Percentiles rank a stretch among this genome's conserved stretches.
These are phyloP conservation scores for Bergia puertoricense DNA, from an alignment of 92 coral and sea anemone genomes.

Conservation along the genomic window DNA sequence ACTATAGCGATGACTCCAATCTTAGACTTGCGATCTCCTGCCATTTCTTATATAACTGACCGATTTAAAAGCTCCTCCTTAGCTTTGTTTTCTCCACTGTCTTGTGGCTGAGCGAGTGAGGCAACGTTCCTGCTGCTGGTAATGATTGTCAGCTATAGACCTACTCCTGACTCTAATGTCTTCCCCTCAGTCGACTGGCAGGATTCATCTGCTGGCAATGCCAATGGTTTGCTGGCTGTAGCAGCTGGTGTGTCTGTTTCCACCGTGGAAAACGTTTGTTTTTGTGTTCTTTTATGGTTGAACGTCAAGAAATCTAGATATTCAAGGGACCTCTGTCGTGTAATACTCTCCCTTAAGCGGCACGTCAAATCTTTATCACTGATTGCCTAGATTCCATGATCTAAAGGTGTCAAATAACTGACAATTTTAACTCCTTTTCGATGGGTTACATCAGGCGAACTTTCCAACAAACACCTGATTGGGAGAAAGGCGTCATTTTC, in stretches of 20 bases:
- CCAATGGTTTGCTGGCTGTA: neutral
- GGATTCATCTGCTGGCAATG: neutral
- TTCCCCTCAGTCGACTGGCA: neutral
- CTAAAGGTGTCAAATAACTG: neutral
- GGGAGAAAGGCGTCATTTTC: neutral
- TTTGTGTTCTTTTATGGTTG: too few relatives aligned
- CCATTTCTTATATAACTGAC: neutral
- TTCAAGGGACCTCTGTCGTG: too few relatives aligned
- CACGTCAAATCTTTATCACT: neutral
- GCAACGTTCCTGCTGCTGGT: neutral
- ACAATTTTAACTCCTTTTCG: too few relatives aligned
- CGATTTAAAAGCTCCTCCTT: neutral
- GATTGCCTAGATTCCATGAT: neutral
- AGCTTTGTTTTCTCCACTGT: neutral
- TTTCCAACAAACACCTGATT: neutral
- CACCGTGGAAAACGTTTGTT: too few relatives aligned
- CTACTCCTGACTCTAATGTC: neutral
- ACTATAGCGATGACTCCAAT: neutral
- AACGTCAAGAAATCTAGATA: too few relatives aligned
- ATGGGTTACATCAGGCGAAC: neutral
- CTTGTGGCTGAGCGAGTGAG: neutral
- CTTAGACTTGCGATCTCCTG: neutral
- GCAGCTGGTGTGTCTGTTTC: neutral
- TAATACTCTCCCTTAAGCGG: neutral
- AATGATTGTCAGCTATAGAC: neutral